Evolutionary conservation across 2,113 vertebrate species (phyloP).

Genomic region (Pogona vitticeps): DNA sequence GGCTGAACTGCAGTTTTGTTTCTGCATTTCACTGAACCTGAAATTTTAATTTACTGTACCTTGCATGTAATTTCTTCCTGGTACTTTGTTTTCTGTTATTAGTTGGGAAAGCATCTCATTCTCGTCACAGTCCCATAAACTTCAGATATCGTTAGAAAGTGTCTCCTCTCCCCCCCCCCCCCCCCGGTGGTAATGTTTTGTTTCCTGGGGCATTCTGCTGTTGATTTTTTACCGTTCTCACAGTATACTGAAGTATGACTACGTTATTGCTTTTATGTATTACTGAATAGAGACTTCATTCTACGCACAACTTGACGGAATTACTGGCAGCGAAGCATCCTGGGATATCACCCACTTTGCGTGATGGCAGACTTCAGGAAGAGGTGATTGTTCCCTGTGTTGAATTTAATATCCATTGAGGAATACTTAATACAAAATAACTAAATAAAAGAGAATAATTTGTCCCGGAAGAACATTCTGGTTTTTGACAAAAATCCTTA

Average conservation of each 20-base stretch:
- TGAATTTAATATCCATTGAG: not conserved
- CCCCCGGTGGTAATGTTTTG: not conserved
- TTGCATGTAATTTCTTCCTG: not conserved
- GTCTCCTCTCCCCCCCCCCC: not conserved
- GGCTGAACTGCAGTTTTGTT: not conserved
- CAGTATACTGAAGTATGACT: not conserved
- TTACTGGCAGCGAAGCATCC: conserved; percentile 88
- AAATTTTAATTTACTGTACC: not conserved
- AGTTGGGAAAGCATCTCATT: not conserved
- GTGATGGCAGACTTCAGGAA: conserved; percentile 91
- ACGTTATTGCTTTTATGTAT: conserved; percentile 40
- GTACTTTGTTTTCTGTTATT: not conserved
- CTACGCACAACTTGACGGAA: conserved; percentile 96
- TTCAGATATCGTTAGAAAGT: not conserved
- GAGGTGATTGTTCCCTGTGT: conserved; percentile 80
- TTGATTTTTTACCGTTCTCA: not conserved
- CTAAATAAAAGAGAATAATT: conserved; percentile 20
- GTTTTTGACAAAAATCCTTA: not conserved
- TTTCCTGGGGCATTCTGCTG: conserved; percentile 5
- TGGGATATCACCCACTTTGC: conserved; percentile 92
- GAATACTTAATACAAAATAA: not conserved
- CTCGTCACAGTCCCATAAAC: not conserved
- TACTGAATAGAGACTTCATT: conserved; percentile 90
- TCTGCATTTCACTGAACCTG: conserved; percentile 1
- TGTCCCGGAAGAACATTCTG: not conserved